Conservation (phyloP, 2,113 vertebrate genomes). For the Nothobranchius kuhntae region DNA sequence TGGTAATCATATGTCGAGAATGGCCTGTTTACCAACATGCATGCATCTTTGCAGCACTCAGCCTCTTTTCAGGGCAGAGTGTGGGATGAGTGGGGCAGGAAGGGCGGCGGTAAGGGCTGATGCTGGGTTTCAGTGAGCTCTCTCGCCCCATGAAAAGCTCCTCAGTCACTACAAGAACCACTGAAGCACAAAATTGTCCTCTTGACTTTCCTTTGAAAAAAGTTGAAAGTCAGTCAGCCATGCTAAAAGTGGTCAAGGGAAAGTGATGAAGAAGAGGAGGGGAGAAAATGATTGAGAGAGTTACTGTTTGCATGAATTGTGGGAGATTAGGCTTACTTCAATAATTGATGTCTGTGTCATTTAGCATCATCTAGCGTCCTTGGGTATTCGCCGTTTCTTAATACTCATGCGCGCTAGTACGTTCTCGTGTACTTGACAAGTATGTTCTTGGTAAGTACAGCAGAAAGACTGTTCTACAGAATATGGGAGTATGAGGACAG, state of each 20-base stretch:
- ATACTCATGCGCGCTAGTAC: too few relatives aligned
- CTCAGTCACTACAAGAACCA: conserved; percentile 55
- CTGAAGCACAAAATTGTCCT: conserved; percentile 65
- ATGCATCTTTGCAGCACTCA: conserved; percentile 39
- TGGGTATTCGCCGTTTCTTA: too few relatives aligned
- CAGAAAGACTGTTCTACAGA: too few relatives aligned
- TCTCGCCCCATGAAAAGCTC: conserved; percentile 48
- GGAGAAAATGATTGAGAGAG: conserved; percentile 11
- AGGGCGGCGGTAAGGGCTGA: conserved; percentile 49
- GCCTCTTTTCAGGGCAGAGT: conserved; percentile 15
- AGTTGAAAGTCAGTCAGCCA: conserved; percentile 49
- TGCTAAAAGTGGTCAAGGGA: conserved; percentile 39
- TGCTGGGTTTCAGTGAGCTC: conserved; percentile 31
- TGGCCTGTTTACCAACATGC: not conserved
- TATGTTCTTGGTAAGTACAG: too few relatives aligned
- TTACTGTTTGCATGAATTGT: conserved; percentile 9
- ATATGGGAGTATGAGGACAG: too few relatives aligned
- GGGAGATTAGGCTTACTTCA: not conserved
- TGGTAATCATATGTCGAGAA: not conserved
- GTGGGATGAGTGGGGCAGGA: conserved; percentile 25
- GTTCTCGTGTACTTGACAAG: too few relatives aligned
- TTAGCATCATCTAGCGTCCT: not conserved
- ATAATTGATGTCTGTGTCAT: conserved; percentile 13
- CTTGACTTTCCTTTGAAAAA: conserved; percentile 61
- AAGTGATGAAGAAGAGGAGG: conserved; percentile 17